Percentiles rank a stretch among this genome's conserved stretches.
Evolutionary conservation across 2,797 vertebrate species (phyloP).

Genomic region (Limnodromus scolopaceus): DNA sequence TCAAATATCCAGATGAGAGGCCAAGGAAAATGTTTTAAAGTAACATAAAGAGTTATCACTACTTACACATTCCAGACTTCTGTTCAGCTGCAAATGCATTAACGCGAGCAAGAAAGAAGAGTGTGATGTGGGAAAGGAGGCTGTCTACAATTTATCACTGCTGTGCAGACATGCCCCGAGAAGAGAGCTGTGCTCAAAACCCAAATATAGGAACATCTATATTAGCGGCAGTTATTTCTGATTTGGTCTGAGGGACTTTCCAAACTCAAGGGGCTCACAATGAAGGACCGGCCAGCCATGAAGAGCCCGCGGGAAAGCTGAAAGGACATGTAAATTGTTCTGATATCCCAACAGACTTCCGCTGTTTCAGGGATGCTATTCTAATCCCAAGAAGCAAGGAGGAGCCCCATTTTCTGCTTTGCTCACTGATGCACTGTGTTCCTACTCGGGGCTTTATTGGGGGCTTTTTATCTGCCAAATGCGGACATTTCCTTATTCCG

Average conservation of each 20-base stretch:
- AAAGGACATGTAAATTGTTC: slow-evolving; percentile 68
- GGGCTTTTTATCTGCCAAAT: slow-evolving; percentile 8
- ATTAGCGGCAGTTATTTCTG: slow-evolving; percentile 66
- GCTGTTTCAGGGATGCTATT: slow-evolving; percentile 60
- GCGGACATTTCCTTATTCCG: neutral
- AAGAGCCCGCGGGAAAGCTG: slow-evolving; percentile 66
- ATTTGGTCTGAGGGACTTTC: slow-evolving; percentile 65
- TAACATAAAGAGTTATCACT: slow-evolving; percentile 65
- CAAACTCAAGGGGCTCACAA: slow-evolving; percentile 60
- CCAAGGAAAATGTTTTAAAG: slow-evolving; percentile 56
- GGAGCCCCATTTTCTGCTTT: slow-evolving; percentile 27
- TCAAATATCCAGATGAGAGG: slow-evolving; percentile 63
- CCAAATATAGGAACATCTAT: slow-evolving; percentile 68
- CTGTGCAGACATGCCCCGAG: slow-evolving; percentile 69
- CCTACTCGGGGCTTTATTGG: neutral
- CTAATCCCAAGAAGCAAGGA: slow-evolving; percentile 46
- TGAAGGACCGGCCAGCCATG: slow-evolving; percentile 64
- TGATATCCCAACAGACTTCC: slow-evolving; percentile 46
- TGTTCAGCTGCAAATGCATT: slow-evolving; percentile 68
- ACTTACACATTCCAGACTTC: slow-evolving; percentile 69
- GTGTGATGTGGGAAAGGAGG: slow-evolving; percentile 61
- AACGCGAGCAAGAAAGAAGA: slow-evolving; percentile 64
- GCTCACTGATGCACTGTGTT: neutral
- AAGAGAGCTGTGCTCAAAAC: slow-evolving; percentile 59
- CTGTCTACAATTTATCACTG: slow-evolving; percentile 70